These are phyloP conservation scores for Actinernus sp. DNA, from an alignment of 92 coral and sea anemone genomes.

Conservation along the genomic window DNA sequence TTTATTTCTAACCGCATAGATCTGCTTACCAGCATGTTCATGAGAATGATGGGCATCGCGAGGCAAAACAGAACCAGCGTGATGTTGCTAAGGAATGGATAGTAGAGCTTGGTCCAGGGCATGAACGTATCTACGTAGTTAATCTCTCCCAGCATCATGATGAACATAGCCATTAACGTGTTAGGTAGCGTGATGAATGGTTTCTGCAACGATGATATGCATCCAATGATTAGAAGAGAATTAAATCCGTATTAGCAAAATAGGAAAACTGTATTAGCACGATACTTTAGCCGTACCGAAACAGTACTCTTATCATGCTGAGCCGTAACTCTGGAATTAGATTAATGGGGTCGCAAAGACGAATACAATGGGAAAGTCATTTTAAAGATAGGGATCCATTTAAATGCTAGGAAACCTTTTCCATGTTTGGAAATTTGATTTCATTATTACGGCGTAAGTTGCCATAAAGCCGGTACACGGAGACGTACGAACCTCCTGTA, in stretches of 20 bases:
- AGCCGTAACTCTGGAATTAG: too few species aligned
- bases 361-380: too few species aligned
- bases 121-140: conserved; percentile 32
- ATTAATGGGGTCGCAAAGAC: too few species aligned
- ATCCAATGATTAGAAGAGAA: background rate
- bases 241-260: background rate
- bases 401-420: too few species aligned
- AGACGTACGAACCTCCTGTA: too few species aligned
- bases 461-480: too few species aligned
- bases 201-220: background rate
- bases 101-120: conserved; percentile 28
- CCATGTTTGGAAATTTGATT: too few species aligned
- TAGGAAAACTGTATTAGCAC: background rate
- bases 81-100: conserved; percentile 7
- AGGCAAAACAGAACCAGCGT: conserved; percentile 33
- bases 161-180: conserved; percentile 31
- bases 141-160: conserved; percentile 47
- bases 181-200: conserved; percentile 17
- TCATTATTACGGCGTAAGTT: too few species aligned
- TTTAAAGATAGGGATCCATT: too few species aligned
- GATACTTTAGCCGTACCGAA: background rate
- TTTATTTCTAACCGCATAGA: background rate
- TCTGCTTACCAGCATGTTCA: conserved; percentile 45
- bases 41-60: conserved; percentile 42
- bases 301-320: too few species aligned